Evolutionary conservation across 2,888 invertebrate genomes (phyloP).

Genomic region (Drosophila infuscata): DNA sequence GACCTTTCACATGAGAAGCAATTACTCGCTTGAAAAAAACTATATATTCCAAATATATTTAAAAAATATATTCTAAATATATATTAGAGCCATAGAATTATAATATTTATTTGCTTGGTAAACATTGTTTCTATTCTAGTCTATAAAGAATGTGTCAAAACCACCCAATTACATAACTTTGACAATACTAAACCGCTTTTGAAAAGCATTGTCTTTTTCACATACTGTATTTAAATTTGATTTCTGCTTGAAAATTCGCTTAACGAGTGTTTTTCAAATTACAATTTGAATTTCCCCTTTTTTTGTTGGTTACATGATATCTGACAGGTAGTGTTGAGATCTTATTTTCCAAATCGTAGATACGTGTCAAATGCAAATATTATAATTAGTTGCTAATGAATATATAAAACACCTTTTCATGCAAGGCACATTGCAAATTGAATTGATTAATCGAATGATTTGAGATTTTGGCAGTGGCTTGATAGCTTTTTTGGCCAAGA

Average conservation of each 20-base stretch:
- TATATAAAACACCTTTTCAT: neutral
- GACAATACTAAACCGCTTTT: neutral
- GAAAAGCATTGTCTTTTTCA: too few species aligned
- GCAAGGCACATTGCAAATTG: neutral
- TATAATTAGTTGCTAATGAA: neutral
- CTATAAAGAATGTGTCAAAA: neutral
- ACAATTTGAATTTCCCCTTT: neutral
- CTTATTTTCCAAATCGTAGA: neutral
- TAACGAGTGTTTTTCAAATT: neutral
- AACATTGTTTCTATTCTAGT: neutral
- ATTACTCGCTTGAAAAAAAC: too few species aligned
- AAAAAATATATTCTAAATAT: too few species aligned
- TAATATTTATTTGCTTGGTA: neutral
- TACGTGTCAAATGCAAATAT: neutral
- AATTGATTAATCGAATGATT: neutral
- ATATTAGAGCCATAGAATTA: neutral
- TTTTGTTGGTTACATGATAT: neutral
- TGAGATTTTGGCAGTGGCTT: neutral
- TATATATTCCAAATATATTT: too few species aligned
- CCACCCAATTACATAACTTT: neutral
- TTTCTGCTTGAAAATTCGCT: neutral
- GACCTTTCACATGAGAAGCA: neutral
- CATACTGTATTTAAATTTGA: too few species aligned
- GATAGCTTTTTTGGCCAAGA: constrained; percentile 2
- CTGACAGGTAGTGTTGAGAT: neutral